Conservation (phyloP, 2,888 invertebrate genomes). For the Andrena haemorrhoa region DNA sequence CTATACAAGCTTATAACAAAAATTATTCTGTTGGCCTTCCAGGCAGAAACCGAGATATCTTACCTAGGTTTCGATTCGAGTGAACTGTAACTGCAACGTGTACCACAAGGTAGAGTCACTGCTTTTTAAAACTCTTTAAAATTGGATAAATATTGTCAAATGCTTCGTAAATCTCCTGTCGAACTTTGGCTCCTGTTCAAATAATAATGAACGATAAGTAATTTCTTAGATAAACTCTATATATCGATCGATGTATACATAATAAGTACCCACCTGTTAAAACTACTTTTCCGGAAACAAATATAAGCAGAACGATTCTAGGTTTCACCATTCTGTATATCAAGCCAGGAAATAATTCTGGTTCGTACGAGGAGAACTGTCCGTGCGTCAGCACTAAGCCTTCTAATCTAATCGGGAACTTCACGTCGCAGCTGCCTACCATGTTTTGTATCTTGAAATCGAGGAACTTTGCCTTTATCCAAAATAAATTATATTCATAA, state of each 20-base stretch:
- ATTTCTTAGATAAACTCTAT: conserved; percentile 13
- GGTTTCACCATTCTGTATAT: conserved; percentile 99
- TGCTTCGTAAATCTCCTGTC: conserved; percentile 97
- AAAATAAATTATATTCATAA: conserved; percentile 58
- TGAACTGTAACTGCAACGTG: conserved; percentile 10
- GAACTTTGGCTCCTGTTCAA: conserved; percentile 93
- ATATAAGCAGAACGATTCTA: conserved; percentile 97
- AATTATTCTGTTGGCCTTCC: background rate
- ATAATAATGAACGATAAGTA: conserved; percentile 15
- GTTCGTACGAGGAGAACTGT: conserved; percentile 94
- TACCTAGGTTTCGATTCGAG: conserved; percentile 18
- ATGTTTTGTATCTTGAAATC: conserved; percentile 95
- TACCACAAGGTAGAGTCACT: conserved; percentile 78
- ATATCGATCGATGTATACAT: background rate
- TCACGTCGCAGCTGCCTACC: conserved; percentile 95
- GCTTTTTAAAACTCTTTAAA: conserved; percentile 96
- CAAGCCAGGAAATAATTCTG: conserved; percentile 99
- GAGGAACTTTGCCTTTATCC: conserved; percentile 89
- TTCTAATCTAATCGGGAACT: conserved; percentile 93
- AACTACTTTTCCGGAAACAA: conserved; percentile 99
- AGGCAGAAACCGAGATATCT: conserved; percentile 10
- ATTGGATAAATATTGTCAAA: conserved; percentile 98
- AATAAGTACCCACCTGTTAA: conserved; percentile 88
- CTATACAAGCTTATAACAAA: background rate
- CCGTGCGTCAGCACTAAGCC: conserved; percentile 93